phyloP scores from a whole-genome alignment of 1,140 invertebrate species.

The Melitaea cinxia region DNA sequence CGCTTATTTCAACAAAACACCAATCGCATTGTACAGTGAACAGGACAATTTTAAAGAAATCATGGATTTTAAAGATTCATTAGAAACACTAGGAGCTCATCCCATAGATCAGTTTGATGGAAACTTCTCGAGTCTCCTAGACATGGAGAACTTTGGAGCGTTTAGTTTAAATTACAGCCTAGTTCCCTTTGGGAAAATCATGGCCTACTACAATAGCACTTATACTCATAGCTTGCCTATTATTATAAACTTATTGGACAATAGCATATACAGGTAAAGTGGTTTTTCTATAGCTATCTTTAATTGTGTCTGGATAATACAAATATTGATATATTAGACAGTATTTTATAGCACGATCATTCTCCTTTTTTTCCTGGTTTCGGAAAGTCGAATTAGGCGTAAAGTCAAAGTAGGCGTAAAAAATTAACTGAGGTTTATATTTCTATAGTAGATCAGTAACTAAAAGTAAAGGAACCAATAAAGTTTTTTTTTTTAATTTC shows the following conservation, averaged over 20 bases:
- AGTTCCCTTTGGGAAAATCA: slow-evolving; percentile 77
- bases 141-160: slow-evolving; percentile 84
- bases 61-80: slow-evolving; percentile 63
- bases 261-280: slow-evolving; percentile 86
- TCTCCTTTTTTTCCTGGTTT: too few species aligned
- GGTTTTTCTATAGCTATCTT: slow-evolving; percentile 3
- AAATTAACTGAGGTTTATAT: too few species aligned
- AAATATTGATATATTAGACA: too few species aligned
- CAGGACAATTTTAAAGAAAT: slow-evolving; percentile 65
- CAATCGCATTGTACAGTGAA: slow-evolving; percentile 78
- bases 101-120: slow-evolving; percentile 84
- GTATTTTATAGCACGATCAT: too few species aligned
- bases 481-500: too few species aligned
- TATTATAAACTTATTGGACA: slow-evolving; percentile 88
- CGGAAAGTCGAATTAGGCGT: too few species aligned
- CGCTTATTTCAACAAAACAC: slow-evolving; percentile 78
- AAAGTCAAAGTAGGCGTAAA: too few species aligned
- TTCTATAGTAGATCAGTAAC: too few species aligned
- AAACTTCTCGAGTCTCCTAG: slow-evolving; percentile 84
- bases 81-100: slow-evolving; percentile 72
- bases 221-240: slow-evolving; percentile 90
- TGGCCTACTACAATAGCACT: slow-evolving; percentile 90
- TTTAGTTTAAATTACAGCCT: slow-evolving; percentile 84
- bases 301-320: too few species aligned
- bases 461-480: too few species aligned